Conservation (phyloP, 2,888 invertebrate species). For the Hydrotaea cyrtoneurina region DNA sequence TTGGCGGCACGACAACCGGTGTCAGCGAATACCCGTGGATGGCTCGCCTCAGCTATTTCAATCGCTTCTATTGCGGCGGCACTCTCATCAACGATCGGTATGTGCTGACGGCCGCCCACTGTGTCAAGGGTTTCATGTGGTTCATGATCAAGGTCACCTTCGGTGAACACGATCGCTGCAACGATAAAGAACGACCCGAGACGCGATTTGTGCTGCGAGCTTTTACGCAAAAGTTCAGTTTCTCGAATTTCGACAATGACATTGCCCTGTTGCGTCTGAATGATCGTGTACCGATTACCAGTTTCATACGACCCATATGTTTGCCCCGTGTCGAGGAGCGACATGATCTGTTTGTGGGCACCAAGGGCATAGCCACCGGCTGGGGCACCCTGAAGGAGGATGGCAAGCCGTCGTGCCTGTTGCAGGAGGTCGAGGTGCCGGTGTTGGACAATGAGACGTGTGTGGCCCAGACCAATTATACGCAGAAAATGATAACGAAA, state of each 20-base stretch:
- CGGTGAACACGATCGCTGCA: constrained; percentile 92
- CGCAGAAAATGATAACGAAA: constrained; percentile 90
- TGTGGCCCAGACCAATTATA: constrained; percentile 88
- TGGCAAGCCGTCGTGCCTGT: constrained; percentile 90
- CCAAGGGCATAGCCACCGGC: constrained; percentile 88
- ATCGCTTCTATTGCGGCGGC: constrained; percentile 94
- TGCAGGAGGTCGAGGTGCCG: constrained; percentile 92
- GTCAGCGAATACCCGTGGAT: constrained; percentile 95
- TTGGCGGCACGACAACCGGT: constrained; percentile 89
- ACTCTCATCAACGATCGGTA: constrained; percentile 93
- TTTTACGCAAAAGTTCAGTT: constrained; percentile 90
- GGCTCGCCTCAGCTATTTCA: constrained; percentile 91
- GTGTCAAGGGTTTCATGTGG: constrained; percentile 96
- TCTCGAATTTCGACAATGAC: constrained; percentile 93
- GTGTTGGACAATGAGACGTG: constrained; percentile 85
- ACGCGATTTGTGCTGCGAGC: constrained; percentile 90
- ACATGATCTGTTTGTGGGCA: constrained; percentile 87
- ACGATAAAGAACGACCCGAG: constrained; percentile 87
- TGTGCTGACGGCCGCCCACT: constrained; percentile 93
- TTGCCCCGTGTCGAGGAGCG: constrained; percentile 86
- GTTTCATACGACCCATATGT: constrained; percentile 91
- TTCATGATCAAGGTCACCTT: constrained; percentile 95
- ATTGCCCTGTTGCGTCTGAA: constrained; percentile 91
- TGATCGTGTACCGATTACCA: constrained; percentile 89
- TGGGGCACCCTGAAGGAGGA: constrained; percentile 94